Evolutionary conservation across 1,140 invertebrate genomes (phyloP).

Genomic region (Tetragonula clypearis): DNA sequence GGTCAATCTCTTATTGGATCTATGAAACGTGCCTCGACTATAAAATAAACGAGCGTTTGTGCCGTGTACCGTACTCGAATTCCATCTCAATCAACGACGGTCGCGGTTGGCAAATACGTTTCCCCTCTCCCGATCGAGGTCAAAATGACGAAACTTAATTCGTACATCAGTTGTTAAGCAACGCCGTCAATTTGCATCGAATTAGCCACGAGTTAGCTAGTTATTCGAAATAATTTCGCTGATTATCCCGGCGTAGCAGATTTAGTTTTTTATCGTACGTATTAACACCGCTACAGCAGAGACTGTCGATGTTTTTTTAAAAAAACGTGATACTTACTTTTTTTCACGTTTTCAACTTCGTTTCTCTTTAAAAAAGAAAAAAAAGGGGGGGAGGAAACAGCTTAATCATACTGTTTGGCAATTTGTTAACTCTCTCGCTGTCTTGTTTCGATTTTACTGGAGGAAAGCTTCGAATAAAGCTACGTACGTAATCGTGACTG

Average conservation of each 20-base stretch:
- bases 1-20: constrained; percentile 63
- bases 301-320: no score
- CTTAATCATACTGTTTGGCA: no score
- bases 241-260: no score
- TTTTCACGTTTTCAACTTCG: no score
- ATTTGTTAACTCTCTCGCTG: no score
- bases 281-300: no score
- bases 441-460: no score
- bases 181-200: constrained; percentile 10
- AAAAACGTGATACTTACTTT: no score
- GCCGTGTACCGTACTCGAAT: constrained; percentile 36
- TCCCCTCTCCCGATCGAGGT: constrained; percentile 33
- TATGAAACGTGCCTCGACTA: constrained; percentile 63
- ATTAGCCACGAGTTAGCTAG: background rate
- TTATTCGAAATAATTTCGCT: background rate
- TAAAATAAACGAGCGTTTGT: constrained; percentile 47
- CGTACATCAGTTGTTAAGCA: constrained; percentile 12
- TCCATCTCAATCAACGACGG: constrained; percentile 39
- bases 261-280: background rate
- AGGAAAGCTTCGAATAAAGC: no score
- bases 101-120: constrained; percentile 31
- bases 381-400: no score
- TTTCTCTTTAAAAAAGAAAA: no score
- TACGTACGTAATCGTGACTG: no score
- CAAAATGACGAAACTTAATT: constrained; percentile 43